These are phyloP conservation scores for Heliocidaris erythrogramma DNA, from an alignment of 35 echinoderm and acorn worm genomes.

Conservation along the genomic window DNA sequence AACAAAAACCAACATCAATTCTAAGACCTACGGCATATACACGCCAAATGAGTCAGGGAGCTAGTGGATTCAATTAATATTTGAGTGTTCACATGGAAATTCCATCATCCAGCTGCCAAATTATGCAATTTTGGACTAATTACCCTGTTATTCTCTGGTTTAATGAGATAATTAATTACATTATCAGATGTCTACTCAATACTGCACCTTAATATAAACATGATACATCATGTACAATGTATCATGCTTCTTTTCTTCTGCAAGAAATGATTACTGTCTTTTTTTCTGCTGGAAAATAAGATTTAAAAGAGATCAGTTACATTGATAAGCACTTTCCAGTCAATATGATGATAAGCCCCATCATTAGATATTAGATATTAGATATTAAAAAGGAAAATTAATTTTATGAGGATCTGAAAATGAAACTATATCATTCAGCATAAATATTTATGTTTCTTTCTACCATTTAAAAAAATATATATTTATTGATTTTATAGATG, in stretches of 20 bases:
- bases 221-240: background rate
- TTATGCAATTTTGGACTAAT: conserved; percentile 46
- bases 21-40: background rate
- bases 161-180: conserved; percentile 53
- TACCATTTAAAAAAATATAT: background rate
- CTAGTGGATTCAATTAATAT: conserved; percentile 18
- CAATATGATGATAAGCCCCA: background rate
- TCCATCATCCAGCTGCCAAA: conserved; percentile 19
- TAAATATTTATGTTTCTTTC: background rate
- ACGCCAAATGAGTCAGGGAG: background rate
- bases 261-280: background rate
- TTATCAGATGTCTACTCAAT: conserved; percentile 49
- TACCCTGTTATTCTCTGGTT: conserved; percentile 43
- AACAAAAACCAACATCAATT: conserved; percentile 1
- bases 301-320: background rate
- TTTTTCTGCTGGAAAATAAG: background rate
- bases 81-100: background rate
- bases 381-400: too few relatives aligned
- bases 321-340: background rate
- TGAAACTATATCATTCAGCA: background rate
- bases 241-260: background rate
- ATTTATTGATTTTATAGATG: background rate
- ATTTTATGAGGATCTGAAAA: background rate
- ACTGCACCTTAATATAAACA: conserved; percentile 24
- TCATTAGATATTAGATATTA: background rate